Percentiles rank a stretch among this genome's conserved stretches.
phyloP scores from a whole-genome alignment of 2,797 vertebrate genomes.

The Phylloscopus collybita region DNA sequence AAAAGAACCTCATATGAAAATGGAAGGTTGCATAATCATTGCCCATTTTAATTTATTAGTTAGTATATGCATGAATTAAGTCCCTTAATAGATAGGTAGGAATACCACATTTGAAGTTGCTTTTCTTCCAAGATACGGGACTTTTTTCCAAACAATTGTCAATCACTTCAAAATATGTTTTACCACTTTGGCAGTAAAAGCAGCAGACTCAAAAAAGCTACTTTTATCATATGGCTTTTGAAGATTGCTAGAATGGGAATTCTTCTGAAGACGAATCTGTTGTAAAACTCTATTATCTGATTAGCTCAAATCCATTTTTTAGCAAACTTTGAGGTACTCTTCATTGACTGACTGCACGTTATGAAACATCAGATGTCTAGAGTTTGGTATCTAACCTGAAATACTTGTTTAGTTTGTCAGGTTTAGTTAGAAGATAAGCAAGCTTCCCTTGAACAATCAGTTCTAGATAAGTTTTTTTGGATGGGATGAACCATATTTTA shows the following conservation, averaged over 20 bases:
- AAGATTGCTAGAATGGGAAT: not conserved
- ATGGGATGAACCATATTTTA: not conserved
- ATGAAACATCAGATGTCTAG: not conserved
- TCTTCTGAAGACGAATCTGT: not conserved
- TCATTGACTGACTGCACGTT: not conserved
- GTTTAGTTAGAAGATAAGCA: not conserved
- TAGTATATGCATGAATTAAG: not conserved
- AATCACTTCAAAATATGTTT: not conserved
- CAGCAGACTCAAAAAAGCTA: not conserved
- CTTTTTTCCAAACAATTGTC: not conserved
- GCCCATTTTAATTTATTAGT: not conserved
- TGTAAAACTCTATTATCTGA: not conserved
- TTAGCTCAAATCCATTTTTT: not conserved
- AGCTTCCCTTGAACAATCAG: not conserved
- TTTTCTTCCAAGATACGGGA: not conserved
- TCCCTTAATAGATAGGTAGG: not conserved
- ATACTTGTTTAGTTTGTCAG: not conserved
- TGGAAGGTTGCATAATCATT: not conserved
- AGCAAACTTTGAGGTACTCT: not conserved
- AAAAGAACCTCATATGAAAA: not conserved
- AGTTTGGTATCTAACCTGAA: not conserved
- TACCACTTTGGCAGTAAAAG: not conserved
- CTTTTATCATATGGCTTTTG: conserved; percentile 14
- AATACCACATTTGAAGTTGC: not conserved
- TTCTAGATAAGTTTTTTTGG: not conserved